Percentiles rank a stretch among this genome's conserved stretches.
These are phyloP conservation scores for Oxygymnocypris stewartii DNA, from an alignment of 2,113 vertebrate species.

Conservation along the genomic window DNA sequence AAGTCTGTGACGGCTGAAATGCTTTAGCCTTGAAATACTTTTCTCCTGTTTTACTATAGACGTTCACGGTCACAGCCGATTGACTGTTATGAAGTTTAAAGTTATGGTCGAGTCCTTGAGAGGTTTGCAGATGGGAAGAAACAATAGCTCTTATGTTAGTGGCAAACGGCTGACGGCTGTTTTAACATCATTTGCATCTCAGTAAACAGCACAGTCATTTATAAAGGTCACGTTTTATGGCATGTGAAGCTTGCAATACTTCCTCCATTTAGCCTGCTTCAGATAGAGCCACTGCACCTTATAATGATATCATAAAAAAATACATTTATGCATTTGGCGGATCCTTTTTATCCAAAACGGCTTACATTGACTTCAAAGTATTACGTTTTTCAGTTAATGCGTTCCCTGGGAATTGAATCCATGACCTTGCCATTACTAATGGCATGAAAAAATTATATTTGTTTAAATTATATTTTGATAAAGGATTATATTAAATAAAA, in stretches of 20 bases:
- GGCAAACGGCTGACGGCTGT: background rate
- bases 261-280: background rate
- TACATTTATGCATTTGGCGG: background rate
- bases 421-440: background rate
- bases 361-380: background rate
- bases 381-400: background rate
- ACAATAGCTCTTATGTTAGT: constrained; percentile 20
- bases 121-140: constrained; percentile 49
- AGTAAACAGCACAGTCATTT: constrained; percentile 43
- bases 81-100: background rate
- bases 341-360: background rate
- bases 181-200: constrained; percentile 13
- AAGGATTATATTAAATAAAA: no score
- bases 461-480: no score
- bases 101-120: constrained; percentile 4
- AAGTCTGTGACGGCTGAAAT: background rate
- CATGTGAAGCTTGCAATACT: background rate
- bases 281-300: background rate
- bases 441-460: background rate
- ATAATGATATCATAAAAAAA: background rate
- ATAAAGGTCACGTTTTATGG: constrained; percentile 39
- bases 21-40: constrained; percentile 21
- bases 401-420: background rate
- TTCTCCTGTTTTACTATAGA: background rate
- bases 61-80: background rate